Evolutionary conservation across 2,888 invertebrate species (phyloP).

Genomic region (Gastracanthus pulcherrimus): DNA sequence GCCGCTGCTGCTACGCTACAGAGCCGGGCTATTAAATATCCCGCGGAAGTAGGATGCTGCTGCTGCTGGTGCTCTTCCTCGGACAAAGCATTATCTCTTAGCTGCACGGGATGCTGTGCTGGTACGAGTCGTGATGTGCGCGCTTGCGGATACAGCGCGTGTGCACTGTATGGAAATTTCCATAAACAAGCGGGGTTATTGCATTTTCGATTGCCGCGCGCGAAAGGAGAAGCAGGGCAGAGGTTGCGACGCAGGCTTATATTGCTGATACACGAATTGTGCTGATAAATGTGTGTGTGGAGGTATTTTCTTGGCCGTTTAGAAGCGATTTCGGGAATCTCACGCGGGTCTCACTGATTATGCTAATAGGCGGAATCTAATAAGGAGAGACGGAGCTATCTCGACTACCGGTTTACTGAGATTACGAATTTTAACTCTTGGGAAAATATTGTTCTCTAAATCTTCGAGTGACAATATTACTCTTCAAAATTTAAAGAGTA

Average conservation of each 20-base stretch:
- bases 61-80: neutral
- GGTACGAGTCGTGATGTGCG: too few relatives aligned
- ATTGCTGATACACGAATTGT: neutral
- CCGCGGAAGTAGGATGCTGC: neutral
- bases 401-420: too few relatives aligned
- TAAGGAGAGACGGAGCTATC: neutral
- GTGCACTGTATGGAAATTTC: neutral
- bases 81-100: neutral
- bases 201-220: neutral
- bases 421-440: neutral
- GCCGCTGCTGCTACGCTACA: too few relatives aligned
- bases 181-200: slow-evolving; percentile 13
- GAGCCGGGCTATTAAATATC: slow-evolving; percentile 21
- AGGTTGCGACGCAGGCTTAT: neutral
- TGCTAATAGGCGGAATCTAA: neutral
- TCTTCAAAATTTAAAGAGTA: too few relatives aligned
- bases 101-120: neutral
- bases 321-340: neutral
- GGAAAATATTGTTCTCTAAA: neutral
- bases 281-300: neutral
- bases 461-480: too few relatives aligned
- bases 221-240: too few relatives aligned
- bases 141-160: too few relatives aligned
- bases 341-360: neutral
- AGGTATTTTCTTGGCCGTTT: neutral